These are phyloP conservation scores for Speoplatyrhinus poulsoni DNA, from an alignment of 2,113 vertebrate genomes.

Conservation along the genomic window DNA sequence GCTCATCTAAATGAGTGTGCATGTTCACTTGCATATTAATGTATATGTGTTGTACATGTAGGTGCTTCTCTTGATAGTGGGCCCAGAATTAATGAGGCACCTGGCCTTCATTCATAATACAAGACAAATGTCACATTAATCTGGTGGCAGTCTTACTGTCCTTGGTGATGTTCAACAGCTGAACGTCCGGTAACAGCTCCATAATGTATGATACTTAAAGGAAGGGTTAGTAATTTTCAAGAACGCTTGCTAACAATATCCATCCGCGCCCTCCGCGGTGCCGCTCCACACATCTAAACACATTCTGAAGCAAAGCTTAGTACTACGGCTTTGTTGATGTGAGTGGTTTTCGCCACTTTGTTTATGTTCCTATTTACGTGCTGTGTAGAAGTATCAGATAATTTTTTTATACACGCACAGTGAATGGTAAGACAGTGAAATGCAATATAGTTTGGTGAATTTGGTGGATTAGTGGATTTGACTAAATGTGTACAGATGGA, in stretches of 20 bases:
- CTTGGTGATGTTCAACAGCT: slow-evolving; percentile 73
- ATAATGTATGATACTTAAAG: slow-evolving; percentile 69
- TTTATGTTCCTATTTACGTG: too few species aligned
- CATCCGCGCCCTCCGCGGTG: too few species aligned
- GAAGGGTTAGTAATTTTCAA: slow-evolving; percentile 50
- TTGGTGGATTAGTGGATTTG: too few species aligned
- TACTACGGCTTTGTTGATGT: too few species aligned
- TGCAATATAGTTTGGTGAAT: too few species aligned
- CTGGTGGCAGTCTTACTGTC: slow-evolving; percentile 68
- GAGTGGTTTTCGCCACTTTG: too few species aligned
- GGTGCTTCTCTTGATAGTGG: slow-evolving; percentile 38
- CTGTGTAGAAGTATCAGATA: not conserved
- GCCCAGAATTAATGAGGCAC: slow-evolving; percentile 75
- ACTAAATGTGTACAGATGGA: too few species aligned
- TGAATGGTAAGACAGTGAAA: too few species aligned
- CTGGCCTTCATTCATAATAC: slow-evolving; percentile 78
- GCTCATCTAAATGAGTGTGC: not conserved
- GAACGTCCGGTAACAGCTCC: slow-evolving; percentile 61
- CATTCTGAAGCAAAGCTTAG: too few species aligned
- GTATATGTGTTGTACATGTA: slow-evolving; percentile 7
- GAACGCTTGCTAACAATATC: not conserved
- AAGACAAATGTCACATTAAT: slow-evolving; percentile 75
- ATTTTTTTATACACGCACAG: too few species aligned
- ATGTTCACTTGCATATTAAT: slow-evolving; percentile 7
- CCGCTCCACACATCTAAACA: too few species aligned